phyloP scores from a whole-genome alignment of 2,797 vertebrate species.

The Leontopithecus rosalia region DNA sequence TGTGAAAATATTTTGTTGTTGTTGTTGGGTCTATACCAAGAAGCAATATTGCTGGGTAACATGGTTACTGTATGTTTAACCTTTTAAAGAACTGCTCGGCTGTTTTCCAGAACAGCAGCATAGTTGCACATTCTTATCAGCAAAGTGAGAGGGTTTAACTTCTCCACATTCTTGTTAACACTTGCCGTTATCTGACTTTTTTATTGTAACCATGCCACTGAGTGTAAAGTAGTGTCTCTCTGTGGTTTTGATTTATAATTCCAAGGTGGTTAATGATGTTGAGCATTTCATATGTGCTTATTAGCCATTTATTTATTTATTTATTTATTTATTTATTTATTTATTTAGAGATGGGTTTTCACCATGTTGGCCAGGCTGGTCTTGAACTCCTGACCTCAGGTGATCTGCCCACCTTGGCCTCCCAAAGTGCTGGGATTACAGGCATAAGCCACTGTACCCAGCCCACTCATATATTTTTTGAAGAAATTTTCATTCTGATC shows the following conservation, averaged over 20 bases:
- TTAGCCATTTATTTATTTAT: not conserved
- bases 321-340: no score
- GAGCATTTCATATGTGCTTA: not conserved
- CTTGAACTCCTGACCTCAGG: no score
- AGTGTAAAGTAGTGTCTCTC: not conserved
- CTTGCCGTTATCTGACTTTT: not conserved
- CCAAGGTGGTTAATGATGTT: not conserved
- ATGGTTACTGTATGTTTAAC: not conserved
- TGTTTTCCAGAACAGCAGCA: not conserved
- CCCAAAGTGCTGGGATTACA: no score
- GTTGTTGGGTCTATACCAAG: not conserved
- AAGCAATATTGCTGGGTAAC: not conserved
- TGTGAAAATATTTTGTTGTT: not conserved
- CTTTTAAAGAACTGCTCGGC: not conserved
- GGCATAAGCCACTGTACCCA: no score
- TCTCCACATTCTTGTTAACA: not conserved
- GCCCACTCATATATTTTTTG: not conserved
- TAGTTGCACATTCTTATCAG: not conserved
- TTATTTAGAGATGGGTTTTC: no score
- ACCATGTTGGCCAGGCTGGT: no score
- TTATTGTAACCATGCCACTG: not conserved
- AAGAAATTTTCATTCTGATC: not conserved
- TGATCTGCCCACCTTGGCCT: no score
- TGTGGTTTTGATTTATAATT: not conserved
- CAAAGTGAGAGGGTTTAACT: not conserved